Conservation (phyloP, 1,140 invertebrate genomes). For the Trichogramma pretiosum region DNA sequence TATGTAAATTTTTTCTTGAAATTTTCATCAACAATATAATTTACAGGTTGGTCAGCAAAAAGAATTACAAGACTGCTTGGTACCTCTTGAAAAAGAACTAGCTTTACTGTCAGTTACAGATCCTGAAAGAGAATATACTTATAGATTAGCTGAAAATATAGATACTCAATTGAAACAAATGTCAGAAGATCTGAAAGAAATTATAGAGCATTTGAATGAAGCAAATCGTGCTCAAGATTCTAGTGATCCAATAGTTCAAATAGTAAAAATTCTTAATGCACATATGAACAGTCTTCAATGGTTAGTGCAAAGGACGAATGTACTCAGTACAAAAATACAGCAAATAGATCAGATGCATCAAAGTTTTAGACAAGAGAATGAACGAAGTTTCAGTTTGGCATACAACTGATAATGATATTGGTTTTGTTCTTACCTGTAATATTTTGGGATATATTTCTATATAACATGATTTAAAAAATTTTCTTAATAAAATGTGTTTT, state of each 20-base stretch:
- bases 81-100: conserved; percentile 75
- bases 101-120: conserved; percentile 65
- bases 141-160: conserved; percentile 78
- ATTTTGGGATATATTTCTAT: neutral
- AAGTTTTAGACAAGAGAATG: conserved; percentile 65
- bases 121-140: conserved; percentile 78
- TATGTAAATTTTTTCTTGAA: neutral
- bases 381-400: conserved; percentile 55
- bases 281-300: conserved; percentile 94
- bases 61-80: conserved; percentile 80
- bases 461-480: neutral
- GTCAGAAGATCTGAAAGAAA: conserved; percentile 90
- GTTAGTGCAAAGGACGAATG: conserved; percentile 70
- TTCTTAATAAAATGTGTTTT: neutral
- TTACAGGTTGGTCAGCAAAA: conserved; percentile 67
- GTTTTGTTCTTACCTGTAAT: neutral
- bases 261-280: conserved; percentile 87
- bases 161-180: conserved; percentile 89
- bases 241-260: conserved; percentile 82
- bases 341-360: conserved; percentile 77
- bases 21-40: neutral
- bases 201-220: conserved; percentile 89
- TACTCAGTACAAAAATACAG: conserved; percentile 70
- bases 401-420: conserved; percentile 32
- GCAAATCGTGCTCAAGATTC: conserved; percentile 74